A percentile compares a stretch with the other conserved stretches of the same genome.
Evolutionary conservation across 64 coral and sea anemone species (phyloP).

Genomic region (Montipora cactus): DNA sequence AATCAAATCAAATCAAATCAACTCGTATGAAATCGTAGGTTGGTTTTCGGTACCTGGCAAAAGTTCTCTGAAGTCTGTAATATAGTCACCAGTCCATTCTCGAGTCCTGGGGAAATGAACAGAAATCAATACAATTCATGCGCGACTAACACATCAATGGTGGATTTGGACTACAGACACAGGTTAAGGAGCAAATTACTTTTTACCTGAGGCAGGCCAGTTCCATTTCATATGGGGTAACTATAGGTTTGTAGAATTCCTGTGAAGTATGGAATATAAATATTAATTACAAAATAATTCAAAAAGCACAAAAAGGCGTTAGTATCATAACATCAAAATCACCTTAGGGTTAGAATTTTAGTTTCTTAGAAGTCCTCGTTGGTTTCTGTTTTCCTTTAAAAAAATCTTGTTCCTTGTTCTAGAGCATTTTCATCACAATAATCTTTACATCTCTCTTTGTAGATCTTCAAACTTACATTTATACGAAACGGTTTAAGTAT

Average conservation of each 20-base stretch:
- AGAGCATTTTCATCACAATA: too few relatives aligned
- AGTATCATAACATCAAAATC: too few relatives aligned
- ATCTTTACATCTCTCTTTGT: too few relatives aligned
- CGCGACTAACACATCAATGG: too few relatives aligned
- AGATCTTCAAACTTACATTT: too few relatives aligned
- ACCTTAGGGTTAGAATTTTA: too few relatives aligned
- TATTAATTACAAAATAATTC: neutral
- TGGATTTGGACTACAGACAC: neutral
- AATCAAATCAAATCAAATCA: too few relatives aligned
- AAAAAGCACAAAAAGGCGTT: neutral
- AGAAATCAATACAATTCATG: neutral
- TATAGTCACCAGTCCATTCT: conserved; percentile 96
- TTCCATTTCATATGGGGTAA: conserved; percentile 97
- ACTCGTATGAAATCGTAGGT: too few relatives aligned
- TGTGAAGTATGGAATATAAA: neutral
- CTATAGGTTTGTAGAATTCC: conserved; percentile 94
- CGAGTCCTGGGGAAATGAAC: conserved; percentile 69
- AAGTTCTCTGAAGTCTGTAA: conserved; percentile 90
- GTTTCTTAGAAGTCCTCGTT: too few relatives aligned
- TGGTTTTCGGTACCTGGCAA: conserved; percentile 48
- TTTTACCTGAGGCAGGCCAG: conserved; percentile 89
- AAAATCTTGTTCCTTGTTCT: too few relatives aligned
- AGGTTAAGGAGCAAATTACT: neutral
- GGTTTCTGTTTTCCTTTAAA: too few relatives aligned
- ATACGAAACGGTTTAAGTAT: too few relatives aligned